Evolutionary conservation across 2,113 vertebrate species (phyloP), one percentile per base, ranked within the genome.

Genomic region (Thermophis baileyi): DNA sequence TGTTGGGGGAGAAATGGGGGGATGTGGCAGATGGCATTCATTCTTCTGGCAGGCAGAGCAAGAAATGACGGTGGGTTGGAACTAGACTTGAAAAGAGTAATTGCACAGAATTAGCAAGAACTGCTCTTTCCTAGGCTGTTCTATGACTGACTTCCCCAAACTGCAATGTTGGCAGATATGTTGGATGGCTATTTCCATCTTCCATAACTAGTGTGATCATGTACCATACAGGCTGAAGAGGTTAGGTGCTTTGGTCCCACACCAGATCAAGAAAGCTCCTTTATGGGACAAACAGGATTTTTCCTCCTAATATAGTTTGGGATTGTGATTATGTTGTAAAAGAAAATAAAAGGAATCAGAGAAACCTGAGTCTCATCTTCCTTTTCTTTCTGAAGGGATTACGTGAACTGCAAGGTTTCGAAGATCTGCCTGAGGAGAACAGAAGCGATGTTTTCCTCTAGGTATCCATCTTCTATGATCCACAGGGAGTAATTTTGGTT

Each of bases 371-470:
- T 89, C 1, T 24, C 14, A 30, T 35, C 44, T 53, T 81, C 22
- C 2, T 88, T 46, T 92, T 93, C 93, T 96, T 93, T 14, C 91
- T 89, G 30, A 95, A 99, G 98, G 98, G 98, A 69, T 97, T 99
- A 91, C 96, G 98, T 95, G 98, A 99, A 95, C 97, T 99, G 53
- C 98, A 99, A 94, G 98, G 98, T 8, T 95, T 99, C 49, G 93
- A 94, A 1, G 97, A 98, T 85, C 94, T 97, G 20, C 97, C 98
- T 0, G 97, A 97, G 50, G 94, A 90, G 57, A 47, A 93, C 54
- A 46, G 74, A 92, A 47, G 54, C 6, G 90, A 94, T 27, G 24
- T 89, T 24, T 8, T 57, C 51, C 69, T 86, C 40, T 93, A 91
- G 51, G 12, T 25, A 14, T n/a, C 44, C 47, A 16, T 10, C 49